phyloP scores from a whole-genome alignment of 2,113 vertebrate genomes.

The Grammomys surdaster region DNA sequence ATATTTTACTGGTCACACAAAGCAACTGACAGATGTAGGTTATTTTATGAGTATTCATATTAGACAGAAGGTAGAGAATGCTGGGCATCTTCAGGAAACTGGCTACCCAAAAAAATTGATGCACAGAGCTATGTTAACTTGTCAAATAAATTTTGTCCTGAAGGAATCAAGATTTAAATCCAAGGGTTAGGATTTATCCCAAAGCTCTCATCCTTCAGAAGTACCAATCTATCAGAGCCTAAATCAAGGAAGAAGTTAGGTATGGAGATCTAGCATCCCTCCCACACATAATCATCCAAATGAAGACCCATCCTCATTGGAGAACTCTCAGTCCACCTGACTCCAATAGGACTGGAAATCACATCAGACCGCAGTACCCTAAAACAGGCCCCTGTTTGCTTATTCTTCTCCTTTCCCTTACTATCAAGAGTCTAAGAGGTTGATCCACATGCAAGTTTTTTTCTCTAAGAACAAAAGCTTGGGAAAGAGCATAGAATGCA shows the following conservation, averaged over 20 bases:
- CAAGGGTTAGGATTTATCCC: background rate
- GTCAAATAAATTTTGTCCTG: background rate
- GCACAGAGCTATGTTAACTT: background rate
- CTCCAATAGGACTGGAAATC: background rate
- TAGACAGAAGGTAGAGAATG: background rate
- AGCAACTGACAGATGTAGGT: background rate
- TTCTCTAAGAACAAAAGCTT: background rate
- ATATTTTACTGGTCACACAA: background rate
- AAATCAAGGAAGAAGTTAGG: background rate
- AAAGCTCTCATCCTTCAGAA: background rate
- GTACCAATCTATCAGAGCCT: background rate
- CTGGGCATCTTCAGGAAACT: background rate
- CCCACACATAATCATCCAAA: fast-evolving
- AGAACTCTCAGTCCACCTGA: background rate
- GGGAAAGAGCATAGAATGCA: background rate
- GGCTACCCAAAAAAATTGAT: background rate
- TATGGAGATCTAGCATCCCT: background rate
- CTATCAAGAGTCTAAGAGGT: background rate
- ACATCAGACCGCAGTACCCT: background rate
- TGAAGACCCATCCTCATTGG: no score
- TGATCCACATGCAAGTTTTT: background rate
- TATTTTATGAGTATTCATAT: background rate
- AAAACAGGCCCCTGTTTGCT: background rate
- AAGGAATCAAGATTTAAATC: background rate
- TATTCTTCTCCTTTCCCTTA: background rate